Evolutionary conservation across 1,140 invertebrate genomes (phyloP), one percentile per base, ranked within the genome.

Genomic region (Drosophila cardini): DNA sequence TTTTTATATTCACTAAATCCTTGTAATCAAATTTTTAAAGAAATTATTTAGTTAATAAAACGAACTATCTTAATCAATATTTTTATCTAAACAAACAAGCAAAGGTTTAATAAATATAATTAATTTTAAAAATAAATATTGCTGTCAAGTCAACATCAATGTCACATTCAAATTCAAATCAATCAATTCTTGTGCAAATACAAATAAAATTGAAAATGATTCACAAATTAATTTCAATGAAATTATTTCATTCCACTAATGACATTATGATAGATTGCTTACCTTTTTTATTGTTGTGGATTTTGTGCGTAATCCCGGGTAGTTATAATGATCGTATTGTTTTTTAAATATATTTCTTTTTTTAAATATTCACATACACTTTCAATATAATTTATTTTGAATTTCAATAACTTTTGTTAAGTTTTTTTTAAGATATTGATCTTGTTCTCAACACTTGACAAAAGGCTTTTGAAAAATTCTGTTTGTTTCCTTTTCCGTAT

Each of bases 131-230:
- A 18, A 8, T 11, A 46, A 53, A 34, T 34, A 32, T 18, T n/a
- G 26, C 13, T 36, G 50, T 21, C 26, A 21, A 48, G 43, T 48
- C 5, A 36, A 64, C 38, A 32, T 71, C 18, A 26, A 38, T 13
- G 18, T 7, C 9, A 52, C 53, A 53, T 16, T 63, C 15, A 0
- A 32, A 34, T 50, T 34, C 21, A 26, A 42, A 65, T 65, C 69
- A 72, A 72, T 72, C 34, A 72, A 64, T 21, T 48, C 13, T 57
- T 58, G 45, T 13, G 45, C 9, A 67, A 67, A 42, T 26, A 21
- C 21, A 21, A 10, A 30, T 34, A 13, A 50, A 53, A 15, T 53
- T 13, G n/a, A 50, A 53, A 26, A 16, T 72, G 70, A 72, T 16
- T 72, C 70, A 68, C 21, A 18, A 11, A n/a, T n/a, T 16, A 21